Conservation (phyloP, 1,140 invertebrate genomes). For the Potamilus streckersoni region DNA sequence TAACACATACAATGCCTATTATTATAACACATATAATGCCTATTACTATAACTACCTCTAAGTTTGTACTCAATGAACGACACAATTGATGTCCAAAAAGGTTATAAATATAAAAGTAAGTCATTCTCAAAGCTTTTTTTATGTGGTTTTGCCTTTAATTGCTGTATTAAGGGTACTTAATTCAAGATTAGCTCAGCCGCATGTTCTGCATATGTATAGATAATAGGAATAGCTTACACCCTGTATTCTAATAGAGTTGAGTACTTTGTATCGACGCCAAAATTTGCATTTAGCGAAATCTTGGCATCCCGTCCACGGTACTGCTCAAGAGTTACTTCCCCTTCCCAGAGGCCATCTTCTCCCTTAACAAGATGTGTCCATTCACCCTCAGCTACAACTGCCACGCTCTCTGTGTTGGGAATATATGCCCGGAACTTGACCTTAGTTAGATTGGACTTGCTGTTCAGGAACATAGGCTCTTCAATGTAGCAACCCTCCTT, state of each 20-base stretch:
- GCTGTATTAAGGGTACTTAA: too few species aligned
- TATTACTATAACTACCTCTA: too few species aligned
- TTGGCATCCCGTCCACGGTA: slow-evolving; percentile 41
- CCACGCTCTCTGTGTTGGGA: slow-evolving; percentile 54
- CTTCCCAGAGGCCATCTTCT: slow-evolving; percentile 50
- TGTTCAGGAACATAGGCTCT: slow-evolving; percentile 44
- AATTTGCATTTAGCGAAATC: slow-evolving; percentile 61
- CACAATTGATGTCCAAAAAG: too few species aligned
- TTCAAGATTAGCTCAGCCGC: too few species aligned
- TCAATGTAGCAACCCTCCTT: slow-evolving; percentile 63
- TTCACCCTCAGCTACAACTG: slow-evolving; percentile 56
- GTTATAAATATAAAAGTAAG: too few species aligned
- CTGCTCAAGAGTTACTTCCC: slow-evolving; percentile 34
- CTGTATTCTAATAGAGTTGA: slow-evolving; percentile 25
- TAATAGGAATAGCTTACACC: neutral
- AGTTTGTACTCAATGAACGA: too few species aligned
- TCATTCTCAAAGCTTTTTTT: too few species aligned
- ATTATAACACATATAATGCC: too few species aligned
- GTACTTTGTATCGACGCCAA: slow-evolving; percentile 44
- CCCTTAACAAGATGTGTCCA: slow-evolving; percentile 58
- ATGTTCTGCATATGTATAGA: too few species aligned
- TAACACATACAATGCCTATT: too few species aligned
- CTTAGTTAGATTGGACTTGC: slow-evolving; percentile 27
- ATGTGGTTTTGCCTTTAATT: too few species aligned
- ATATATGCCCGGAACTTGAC: slow-evolving; percentile 51